These are phyloP conservation scores for Pegoplata infirma DNA, from an alignment of 2,888 invertebrate genomes.

Conservation along the genomic window DNA sequence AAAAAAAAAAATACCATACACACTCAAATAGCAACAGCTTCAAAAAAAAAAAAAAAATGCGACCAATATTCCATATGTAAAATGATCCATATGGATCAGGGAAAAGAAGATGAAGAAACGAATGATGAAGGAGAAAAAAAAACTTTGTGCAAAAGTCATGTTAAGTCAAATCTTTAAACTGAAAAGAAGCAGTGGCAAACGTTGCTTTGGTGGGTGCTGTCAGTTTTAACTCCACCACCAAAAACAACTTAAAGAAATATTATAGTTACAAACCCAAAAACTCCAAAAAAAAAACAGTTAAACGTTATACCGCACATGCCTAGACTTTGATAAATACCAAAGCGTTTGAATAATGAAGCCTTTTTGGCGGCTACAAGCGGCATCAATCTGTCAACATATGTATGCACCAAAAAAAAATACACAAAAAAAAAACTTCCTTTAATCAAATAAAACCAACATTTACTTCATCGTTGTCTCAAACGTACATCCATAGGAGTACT, in stretches of 20 bases:
- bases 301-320: conserved; percentile 54
- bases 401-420: conserved; percentile 56
- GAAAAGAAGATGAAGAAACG: conserved; percentile 6
- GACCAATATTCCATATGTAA: conserved; percentile 31
- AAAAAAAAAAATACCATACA: conserved; percentile 14
- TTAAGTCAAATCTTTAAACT: conserved; percentile 50
- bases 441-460: conserved; percentile 45
- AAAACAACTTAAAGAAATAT: conserved; percentile 19
- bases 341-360: conserved; percentile 72
- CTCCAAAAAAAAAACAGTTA: background rate
- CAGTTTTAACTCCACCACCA: conserved; percentile 42
- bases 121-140: conserved; percentile 10
- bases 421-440: conserved; percentile 44
- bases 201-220: conserved; percentile 56
- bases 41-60: background rate
- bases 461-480: conserved; percentile 4
- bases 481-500: conserved; percentile 24
- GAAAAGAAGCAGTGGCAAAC: conserved; percentile 54
- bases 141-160: conserved; percentile 39
- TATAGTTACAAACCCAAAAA: conserved; percentile 16
- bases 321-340: conserved; percentile 60
- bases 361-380: conserved; percentile 64
- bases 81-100: conserved; percentile 13
- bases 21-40: background rate
- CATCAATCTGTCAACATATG: conserved; percentile 67